phyloP scores from a whole-genome alignment of 1,140 invertebrate species.

The Trichonephila inaurata region DNA sequence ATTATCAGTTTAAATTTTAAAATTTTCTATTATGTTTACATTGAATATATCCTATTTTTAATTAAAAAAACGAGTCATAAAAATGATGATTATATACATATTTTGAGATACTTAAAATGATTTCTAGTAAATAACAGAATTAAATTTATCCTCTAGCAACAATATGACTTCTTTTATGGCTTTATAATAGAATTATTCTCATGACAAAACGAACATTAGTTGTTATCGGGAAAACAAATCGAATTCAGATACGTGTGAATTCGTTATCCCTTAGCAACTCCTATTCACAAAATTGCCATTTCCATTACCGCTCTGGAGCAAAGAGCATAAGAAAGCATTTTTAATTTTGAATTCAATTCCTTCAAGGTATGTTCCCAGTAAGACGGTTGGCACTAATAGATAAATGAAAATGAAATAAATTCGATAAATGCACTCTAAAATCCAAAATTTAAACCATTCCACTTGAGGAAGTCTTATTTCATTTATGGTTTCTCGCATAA shows the following conservation, averaged over 20 bases:
- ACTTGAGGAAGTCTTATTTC: background rate
- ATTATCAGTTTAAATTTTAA: no score
- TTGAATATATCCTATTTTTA: no score
- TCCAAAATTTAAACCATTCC: background rate
- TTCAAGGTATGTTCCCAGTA: background rate
- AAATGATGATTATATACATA: no score
- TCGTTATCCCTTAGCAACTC: background rate
- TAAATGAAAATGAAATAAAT: background rate
- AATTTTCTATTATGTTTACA: no score
- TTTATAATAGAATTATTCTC: no score
- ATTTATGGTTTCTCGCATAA: background rate
- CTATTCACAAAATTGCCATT: background rate
- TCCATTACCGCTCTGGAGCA: background rate
- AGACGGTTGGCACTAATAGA: background rate
- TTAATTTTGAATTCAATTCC: background rate
- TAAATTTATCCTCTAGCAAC: no score
- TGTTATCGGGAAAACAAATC: background rate
- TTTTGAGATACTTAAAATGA: no score
- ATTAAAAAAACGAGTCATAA: no score
- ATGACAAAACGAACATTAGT: background rate
- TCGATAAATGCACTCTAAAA: background rate
- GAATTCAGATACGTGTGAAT: background rate
- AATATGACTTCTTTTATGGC: no score
- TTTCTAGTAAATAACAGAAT: no score
- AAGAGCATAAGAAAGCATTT: background rate